These are phyloP conservation scores for Myotis vivesi DNA, from an alignment of 2,797 vertebrate species.

Conservation along the genomic window DNA sequence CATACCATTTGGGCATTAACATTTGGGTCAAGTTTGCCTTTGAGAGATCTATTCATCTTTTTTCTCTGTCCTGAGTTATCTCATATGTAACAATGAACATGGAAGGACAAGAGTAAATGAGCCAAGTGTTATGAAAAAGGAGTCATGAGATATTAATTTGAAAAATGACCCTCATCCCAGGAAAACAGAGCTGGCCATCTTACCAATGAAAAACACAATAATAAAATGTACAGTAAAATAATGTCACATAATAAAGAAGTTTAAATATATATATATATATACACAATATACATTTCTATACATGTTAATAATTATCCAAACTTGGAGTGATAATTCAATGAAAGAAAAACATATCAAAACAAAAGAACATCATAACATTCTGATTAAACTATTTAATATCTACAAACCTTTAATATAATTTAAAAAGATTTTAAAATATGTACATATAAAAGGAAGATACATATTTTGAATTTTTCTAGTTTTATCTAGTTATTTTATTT, in stretches of 20 bases:
- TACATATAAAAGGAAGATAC: background rate
- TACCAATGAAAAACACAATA: background rate
- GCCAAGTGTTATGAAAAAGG: background rate
- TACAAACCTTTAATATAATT: background rate
- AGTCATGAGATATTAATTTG: background rate
- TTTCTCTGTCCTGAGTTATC: background rate
- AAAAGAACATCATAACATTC: background rate
- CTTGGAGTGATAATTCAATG: background rate
- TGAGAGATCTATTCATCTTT: background rate
- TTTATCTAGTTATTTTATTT: background rate
- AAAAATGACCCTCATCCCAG: background rate
- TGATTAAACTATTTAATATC: background rate
- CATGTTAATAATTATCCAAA: background rate
- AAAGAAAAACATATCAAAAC: background rate
- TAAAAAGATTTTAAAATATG: background rate
- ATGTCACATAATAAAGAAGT: background rate
- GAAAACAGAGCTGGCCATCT: background rate
- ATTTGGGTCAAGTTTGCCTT: background rate
- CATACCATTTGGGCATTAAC: background rate
- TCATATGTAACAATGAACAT: background rate
- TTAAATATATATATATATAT: background rate
- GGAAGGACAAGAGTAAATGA: constrained; percentile 2
- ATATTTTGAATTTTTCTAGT: background rate
- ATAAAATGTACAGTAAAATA: background rate
- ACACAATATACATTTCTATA: background rate